Conservation (phyloP, 2,113 vertebrate genomes). For the Antennarius striatus region DNA sequence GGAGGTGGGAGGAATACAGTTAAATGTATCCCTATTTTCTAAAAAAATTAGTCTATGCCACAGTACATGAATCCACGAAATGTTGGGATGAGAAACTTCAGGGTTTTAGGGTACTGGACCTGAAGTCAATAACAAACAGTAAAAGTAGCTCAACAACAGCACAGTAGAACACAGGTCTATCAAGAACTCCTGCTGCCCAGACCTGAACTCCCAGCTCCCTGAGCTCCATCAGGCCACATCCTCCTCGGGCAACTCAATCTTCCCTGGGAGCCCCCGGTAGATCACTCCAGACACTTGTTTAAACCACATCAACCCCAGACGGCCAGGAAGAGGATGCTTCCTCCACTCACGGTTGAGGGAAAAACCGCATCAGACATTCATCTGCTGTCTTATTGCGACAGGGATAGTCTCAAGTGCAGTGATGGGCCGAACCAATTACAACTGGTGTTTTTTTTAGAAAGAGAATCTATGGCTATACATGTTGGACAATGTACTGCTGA, state of each 20-base stretch:
- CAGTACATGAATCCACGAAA: conserved; percentile 31
- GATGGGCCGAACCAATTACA: conserved; percentile 47
- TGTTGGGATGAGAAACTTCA: conserved; percentile 23
- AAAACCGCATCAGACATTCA: conserved; percentile 60
- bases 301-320: conserved; percentile 71
- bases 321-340: conserved; percentile 64
- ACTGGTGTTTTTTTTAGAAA: conserved; percentile 42
- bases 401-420: conserved; percentile 35
- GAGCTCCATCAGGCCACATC: conserved; percentile 73
- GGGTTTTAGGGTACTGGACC: conserved; percentile 51
- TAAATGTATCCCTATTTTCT: conserved; percentile 46
- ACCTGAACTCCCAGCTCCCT: conserved; percentile 40
- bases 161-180: conserved; percentile 42
- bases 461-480: conserved; percentile 11
- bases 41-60: conserved; percentile 16
- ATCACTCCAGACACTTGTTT: conserved; percentile 73
- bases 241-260: conserved; percentile 73
- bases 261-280: conserved; percentile 58
- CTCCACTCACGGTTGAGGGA: conserved; percentile 55
- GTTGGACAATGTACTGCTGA: conserved; percentile 36
- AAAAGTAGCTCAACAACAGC: conserved; percentile 47
- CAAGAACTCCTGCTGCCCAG: conserved; percentile 14
- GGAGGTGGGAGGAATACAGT: conserved; percentile 10
- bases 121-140: conserved; percentile 48
- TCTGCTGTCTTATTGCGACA: conserved; percentile 26